Conservation (phyloP, 1,140 invertebrate species). For the Drosophila watanabei region DNA sequence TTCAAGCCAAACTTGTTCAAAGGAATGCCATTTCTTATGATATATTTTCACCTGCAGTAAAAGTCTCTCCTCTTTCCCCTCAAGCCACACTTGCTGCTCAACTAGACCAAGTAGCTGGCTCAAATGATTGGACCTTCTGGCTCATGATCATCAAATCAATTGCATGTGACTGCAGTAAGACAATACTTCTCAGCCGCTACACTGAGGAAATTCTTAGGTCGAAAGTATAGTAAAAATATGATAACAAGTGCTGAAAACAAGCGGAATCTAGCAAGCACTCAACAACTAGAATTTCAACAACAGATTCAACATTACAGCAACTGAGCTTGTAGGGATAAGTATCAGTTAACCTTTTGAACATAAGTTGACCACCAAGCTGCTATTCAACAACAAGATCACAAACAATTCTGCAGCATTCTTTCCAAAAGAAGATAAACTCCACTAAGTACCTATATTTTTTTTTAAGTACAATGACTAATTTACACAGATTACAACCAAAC, state of each 20-base stretch:
- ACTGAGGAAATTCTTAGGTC: background rate
- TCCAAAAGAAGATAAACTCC: too few species aligned
- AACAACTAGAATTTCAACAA: background rate
- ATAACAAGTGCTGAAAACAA: background rate
- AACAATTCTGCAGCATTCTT: background rate
- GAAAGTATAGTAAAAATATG: background rate
- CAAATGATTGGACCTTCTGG: slow-evolving; percentile 42
- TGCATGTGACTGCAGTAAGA: slow-evolving; percentile 52
- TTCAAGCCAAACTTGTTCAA: background rate
- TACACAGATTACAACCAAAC: too few species aligned
- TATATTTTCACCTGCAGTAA: background rate
- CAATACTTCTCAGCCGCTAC: slow-evolving; percentile 6
- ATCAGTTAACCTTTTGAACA: background rate
- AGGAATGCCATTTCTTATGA: background rate
- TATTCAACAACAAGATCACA: background rate
- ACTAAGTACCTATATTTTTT: too few species aligned
- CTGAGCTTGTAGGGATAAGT: background rate
- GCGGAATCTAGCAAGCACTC: too few species aligned
- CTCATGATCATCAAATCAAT: slow-evolving; percentile 58
- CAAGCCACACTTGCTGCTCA: background rate
- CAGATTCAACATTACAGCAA: background rate
- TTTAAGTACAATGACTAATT: too few species aligned
- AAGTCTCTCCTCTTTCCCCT: background rate
- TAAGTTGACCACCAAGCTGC: too few species aligned
- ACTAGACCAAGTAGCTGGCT: slow-evolving; percentile 14